phyloP scores from a whole-genome alignment of 1,140 invertebrate species.

The Heliconius hermathena region DNA sequence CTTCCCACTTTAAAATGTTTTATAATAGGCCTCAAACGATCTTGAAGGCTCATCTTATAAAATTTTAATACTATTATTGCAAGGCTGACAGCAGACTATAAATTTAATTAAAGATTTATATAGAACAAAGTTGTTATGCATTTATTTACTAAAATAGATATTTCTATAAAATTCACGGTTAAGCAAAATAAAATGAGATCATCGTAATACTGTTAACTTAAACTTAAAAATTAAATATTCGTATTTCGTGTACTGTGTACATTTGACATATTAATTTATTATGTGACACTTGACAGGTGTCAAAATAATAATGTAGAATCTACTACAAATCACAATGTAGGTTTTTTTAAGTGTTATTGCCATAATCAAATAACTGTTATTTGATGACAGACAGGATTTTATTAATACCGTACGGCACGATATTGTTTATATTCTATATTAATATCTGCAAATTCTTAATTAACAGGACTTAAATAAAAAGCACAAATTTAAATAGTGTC shows the following conservation, averaged over 20 bases:
- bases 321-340: no score
- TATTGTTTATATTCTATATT: no score
- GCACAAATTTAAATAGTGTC: no score
- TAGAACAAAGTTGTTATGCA: neutral
- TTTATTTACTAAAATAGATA: neutral
- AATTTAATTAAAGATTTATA: neutral
- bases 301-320: no score
- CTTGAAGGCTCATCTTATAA: slow-evolving; percentile 44
- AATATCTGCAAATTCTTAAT: no score
- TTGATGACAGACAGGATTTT: no score
- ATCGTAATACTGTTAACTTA: neutral
- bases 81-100: neutral
- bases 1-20: slow-evolving; percentile 60
- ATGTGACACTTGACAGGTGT: neutral
- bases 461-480: no score
- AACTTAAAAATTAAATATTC: neutral
- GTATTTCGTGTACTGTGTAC: neutral
- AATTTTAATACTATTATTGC: neutral
- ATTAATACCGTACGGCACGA: no score
- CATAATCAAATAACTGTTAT: no score
- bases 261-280: neutral
- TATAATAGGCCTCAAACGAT: slow-evolving; percentile 62
- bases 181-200: neutral
- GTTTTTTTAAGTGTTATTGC: no score
- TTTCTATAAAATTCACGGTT: neutral